Base-by-base conservation (phyloP, 1,140 invertebrate species). In the Parasteatoda tepidariorum region DNA sequence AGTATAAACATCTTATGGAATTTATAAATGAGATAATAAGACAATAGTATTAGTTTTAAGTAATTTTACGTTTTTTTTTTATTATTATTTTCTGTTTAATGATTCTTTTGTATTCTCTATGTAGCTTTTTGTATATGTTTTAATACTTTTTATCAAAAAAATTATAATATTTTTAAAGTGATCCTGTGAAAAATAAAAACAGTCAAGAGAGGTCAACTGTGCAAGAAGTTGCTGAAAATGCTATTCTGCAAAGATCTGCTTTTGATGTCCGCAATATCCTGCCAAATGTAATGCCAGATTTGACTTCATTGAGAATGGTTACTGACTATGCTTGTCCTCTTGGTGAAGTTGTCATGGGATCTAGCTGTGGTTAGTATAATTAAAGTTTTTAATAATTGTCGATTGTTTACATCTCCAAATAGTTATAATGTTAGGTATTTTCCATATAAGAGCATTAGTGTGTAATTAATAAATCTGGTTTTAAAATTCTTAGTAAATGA, bases 271-370 rank as follows among this genome's bases (percentile, higher is more conserved):
- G 95, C 85, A 95, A 96, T 85, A 97, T 97, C 86, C 89, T 98
- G 48, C 97, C 97, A 11, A 98, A 98, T 87, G 98, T 97, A 0
- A 93, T 96, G 0, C 95, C 96, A 0, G 97, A 98, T 89, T 94
- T 97, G 67, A 94, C 95, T 3, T 97, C 96, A 22, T 89, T 98
- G 41, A 88, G 92, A 54, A 90, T 98, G 0, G 91, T 94, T 86
- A 97, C 96, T 0, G 96, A 97, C 87, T 98, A 97, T 87, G 95
- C 95, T 74, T 98, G 97, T 89, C 95, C 95, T 0, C 91, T 93
- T 84, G 97, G 97, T 70, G 95, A 97, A 91, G 96, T 98, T 34
- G 95, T 96, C 3, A 94, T 96, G 91, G 94, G 94, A 28, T 94
- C 95, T 79, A 95, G 96, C 88, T 97, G 96, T 88, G 94, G 94